Evolutionary conservation across 2,797 vertebrate species (phyloP), one percentile per base, ranked within the genome.

Genomic region (Limosa lapponica): DNA sequence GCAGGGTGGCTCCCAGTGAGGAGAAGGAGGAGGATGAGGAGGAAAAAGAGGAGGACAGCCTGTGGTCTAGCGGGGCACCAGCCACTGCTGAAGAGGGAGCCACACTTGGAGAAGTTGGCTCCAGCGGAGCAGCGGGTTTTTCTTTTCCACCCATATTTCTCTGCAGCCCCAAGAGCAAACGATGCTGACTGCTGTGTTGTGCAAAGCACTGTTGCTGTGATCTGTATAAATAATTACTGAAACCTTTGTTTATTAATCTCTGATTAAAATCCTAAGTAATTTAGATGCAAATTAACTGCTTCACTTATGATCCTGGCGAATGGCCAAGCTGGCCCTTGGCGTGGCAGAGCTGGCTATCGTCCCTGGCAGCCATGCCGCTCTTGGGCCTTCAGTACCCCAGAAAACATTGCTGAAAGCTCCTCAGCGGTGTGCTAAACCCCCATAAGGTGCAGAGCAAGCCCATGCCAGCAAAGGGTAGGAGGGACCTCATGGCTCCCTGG

Each of bases 181-280:
- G 58, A 59, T 4, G 2, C 5, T 58, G 57, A 27, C 19, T 0
- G 0, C 43, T 20, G n/a, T 30, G 25, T 62, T 86, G 19, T 30
- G 37, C 3, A 6, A 83, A 58, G 37, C 41, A 13, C 71, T 58
- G 1, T 58, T 78, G 55, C 75, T 66, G 16, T 75, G 62, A 65
- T 70, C 58, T 81, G 20, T 72, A 78, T 25, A 81, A 88, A 67
- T 73, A 87, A 87, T 81, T 82, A 84, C 17, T 0, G 5, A 85
- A 87, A 65, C 46, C 22, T 92, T 93, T 91, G 51, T 94, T 92
- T 75, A 86, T 90, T 87, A 95, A 90, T 90, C 12, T 69, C 78
- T 91, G 64, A 93, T 91, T 82, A 95, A 94, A 95, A 93, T 80
- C 16, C 32, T 24, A 71, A 81, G 74, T 43, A 81, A 96, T 96